These are phyloP conservation scores for Notolepis coatsorum DNA, from an alignment of 2,797 vertebrate genomes.

Conservation along the genomic window DNA sequence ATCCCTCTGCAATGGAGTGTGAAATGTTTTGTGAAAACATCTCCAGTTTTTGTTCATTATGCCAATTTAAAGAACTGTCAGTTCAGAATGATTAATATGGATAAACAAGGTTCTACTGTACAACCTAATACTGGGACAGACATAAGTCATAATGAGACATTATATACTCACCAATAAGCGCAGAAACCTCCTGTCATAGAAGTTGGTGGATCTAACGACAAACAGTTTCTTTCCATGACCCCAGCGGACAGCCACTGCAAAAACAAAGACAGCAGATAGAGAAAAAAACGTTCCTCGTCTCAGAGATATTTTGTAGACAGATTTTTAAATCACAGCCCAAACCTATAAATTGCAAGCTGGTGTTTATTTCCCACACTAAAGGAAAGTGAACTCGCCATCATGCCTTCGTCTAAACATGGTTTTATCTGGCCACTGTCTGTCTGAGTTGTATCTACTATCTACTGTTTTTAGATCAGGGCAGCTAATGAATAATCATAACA, in stretches of 20 bases:
- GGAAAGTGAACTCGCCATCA: too few relatives aligned
- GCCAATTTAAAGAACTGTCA: background rate
- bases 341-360: too few relatives aligned
- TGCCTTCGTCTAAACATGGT: too few relatives aligned
- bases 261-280: constrained; percentile 15
- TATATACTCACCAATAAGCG: constrained; percentile 83
- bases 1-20: too few relatives aligned
- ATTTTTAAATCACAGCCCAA: too few relatives aligned
- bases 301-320: too few relatives aligned
- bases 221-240: constrained; percentile 91
- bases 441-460: background rate
- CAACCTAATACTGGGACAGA: background rate
- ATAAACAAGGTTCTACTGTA: background rate
- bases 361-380: background rate
- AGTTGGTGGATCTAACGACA: constrained; percentile 84
- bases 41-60: too few relatives aligned
- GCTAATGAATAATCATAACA: too few relatives aligned
- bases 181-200: constrained; percentile 91
- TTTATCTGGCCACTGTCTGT: background rate
- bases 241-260: constrained; percentile 88
- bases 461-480: constrained; percentile 46
- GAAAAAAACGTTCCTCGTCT: too few relatives aligned
- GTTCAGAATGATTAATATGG: background rate
- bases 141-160: background rate
- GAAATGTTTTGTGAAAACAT: too few relatives aligned